Conservation (phyloP, 2,113 vertebrate species). For the Malurus cyaneus region DNA sequence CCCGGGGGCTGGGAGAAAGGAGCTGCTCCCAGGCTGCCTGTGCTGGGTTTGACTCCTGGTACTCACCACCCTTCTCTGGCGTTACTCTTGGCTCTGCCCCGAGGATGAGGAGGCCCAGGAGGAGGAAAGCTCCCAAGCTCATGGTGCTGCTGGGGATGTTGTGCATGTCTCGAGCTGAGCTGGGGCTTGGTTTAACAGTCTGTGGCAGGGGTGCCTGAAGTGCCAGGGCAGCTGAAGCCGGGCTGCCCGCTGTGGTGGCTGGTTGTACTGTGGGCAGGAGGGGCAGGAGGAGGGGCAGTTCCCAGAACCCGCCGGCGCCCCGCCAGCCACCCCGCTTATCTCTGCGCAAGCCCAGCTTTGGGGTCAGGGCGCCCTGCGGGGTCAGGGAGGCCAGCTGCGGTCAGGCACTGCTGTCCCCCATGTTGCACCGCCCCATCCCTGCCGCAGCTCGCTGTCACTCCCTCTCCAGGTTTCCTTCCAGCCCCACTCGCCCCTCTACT, state of each 20-base stretch:
- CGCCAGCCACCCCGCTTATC: background rate
- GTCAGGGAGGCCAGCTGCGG: background rate
- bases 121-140: background rate
- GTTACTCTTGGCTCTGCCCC: fast-evolving
- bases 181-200: background rate
- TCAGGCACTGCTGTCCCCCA: background rate
- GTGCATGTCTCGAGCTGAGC: background rate
- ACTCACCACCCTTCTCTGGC: background rate
- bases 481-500: background rate
- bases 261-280: background rate
- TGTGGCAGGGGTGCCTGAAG: background rate
- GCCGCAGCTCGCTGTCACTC: fast-evolving
- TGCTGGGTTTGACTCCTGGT: background rate
- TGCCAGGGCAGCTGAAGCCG: background rate
- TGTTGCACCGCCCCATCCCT: fast-evolving
- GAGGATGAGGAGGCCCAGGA: background rate
- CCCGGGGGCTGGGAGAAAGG: fast-evolving
- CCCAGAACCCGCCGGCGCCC: background rate
- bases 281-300: constrained; percentile 41
- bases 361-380: background rate
- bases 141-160: background rate
- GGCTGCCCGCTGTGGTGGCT: background rate
- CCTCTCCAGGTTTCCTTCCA: background rate
- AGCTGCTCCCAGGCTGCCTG: background rate
- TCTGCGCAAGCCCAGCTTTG: fast-evolving